phyloP scores from a whole-genome alignment of 2,113 vertebrate genomes.

The sheep (Ovis aries) region ARS-UI_Ramb_v3.0 NC_056060.1:17069001-17069500 shows the following conservation, averaged over 20 bases:
- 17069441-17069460: neutral
- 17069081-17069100: neutral
- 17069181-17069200: neutral
- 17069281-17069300: neutral
- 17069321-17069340: neutral
- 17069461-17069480: neutral
- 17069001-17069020: neutral
- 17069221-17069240: neutral
- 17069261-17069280: neutral
- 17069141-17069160: neutral
- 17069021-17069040: neutral
- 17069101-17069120: neutral
- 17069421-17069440: accelerated
- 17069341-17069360: neutral
- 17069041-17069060: neutral
- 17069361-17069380: neutral
- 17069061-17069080: neutral
- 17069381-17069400: neutral
- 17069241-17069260: neutral
- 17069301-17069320: neutral
- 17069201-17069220: neutral
- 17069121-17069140: neutral
- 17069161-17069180: neutral
- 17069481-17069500: no score
- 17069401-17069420: neutral